Conservation (phyloP, 2,888 invertebrate genomes). For the Heliconius cydno region DNA sequence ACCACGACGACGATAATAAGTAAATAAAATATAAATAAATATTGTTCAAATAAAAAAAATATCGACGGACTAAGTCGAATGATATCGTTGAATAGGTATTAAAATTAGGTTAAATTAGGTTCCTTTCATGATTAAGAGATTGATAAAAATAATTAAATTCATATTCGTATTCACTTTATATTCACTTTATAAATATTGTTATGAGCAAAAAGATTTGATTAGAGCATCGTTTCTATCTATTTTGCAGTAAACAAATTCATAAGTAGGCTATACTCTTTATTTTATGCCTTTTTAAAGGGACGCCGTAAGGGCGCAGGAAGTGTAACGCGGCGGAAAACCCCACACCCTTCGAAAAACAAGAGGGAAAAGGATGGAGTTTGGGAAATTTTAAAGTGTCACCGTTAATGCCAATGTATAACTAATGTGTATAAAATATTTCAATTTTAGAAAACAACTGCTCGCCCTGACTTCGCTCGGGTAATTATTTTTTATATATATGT, state of each 20-base stretch:
- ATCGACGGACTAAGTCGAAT: too few relatives aligned
- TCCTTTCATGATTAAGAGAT: too few relatives aligned
- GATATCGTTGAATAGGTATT: too few relatives aligned
- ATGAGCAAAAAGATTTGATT: constrained; percentile 63
- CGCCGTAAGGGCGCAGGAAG: constrained; percentile 71
- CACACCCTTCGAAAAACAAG: constrained; percentile 68
- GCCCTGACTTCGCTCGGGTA: background rate
- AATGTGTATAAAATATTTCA: constrained; percentile 9
- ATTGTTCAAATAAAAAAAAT: too few relatives aligned
- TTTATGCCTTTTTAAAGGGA: constrained; percentile 80
- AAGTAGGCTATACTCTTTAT: constrained; percentile 77
- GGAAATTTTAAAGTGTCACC: constrained; percentile 51
- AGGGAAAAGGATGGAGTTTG: constrained; percentile 54
- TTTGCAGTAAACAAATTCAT: constrained; percentile 82
- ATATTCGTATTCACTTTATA: too few relatives aligned
- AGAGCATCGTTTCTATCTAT: constrained; percentile 63
- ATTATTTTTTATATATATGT: too few relatives aligned
- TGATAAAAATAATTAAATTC: too few relatives aligned
- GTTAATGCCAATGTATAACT: constrained; percentile 26
- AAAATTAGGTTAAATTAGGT: too few relatives aligned
- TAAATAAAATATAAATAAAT: too few relatives aligned
- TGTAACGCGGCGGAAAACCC: constrained; percentile 77
- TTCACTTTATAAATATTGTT: constrained; percentile 72
- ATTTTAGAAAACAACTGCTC: background rate
- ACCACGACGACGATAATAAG: too few relatives aligned